Base-by-base conservation (phyloP, 2,113 vertebrate genomes). In the Erpornis zantholeuca region DNA sequence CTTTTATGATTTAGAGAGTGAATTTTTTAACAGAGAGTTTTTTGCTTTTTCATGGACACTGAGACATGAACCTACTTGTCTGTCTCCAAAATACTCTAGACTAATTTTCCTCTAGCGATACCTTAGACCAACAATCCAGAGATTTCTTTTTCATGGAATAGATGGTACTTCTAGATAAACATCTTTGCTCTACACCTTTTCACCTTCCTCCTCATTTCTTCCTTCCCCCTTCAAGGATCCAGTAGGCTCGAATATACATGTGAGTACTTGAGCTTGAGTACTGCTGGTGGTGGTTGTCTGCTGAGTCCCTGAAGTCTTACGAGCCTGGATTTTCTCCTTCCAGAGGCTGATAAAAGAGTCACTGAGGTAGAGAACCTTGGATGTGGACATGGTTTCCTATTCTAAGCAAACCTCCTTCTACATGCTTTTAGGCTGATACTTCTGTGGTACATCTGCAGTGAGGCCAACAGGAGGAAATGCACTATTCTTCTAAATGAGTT, bases 141-240 rank as follows among this genome's bases (percentile, higher is more conserved):
- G 13, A 15, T 33, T 53, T 69, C 2, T 52, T 80, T 76, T 17
- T 18, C 44, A 29, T 31, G 35, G 54, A 89, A 60, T 19, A 80
- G 29, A 14, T 52, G 5, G 2, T 52, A 31, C 38, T 80, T 72
- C 44, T 38, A 56, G 27, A 40, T 69, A 28, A 5, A 22, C 15
- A 49, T 83, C 29, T 18, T 75, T 83, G n/a, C 53, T 42, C 40
- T 40, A 24, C 5, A 31, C 2, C 9, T 84, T 88, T 76, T 69
- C 40, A 57, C 24, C 10, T 61, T 86, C 36, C 8, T 44, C 11
- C 61, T 85, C 1, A 21, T 86, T 77, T 80, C 15, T 86, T 82
- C n/a, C 53, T 64, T 54, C 4, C 10, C 6, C 1, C 5, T 72
- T 42, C 45, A 27, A 0, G 1, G 16, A n/a, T 71, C n/a, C 21